phyloP scores from a whole-genome alignment of 2,888 invertebrate genomes.

The Meandrusa payeni region DNA sequence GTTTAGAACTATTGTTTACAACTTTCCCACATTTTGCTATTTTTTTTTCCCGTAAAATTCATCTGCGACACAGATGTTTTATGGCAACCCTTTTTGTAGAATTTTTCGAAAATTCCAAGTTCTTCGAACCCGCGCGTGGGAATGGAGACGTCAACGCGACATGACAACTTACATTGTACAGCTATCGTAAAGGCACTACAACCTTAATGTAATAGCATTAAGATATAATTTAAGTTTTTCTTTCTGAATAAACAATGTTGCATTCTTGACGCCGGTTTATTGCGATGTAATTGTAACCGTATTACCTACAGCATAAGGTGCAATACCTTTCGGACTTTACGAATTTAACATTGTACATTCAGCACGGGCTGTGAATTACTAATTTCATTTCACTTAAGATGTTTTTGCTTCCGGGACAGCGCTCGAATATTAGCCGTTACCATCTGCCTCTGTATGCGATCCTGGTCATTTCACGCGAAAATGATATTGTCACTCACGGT shows the following conservation, averaged over 20 bases:
- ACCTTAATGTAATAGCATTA: conserved; percentile 22
- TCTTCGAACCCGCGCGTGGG: conserved; percentile 41
- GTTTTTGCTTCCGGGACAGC: conserved; percentile 37
- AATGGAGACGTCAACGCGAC: conserved; percentile 30
- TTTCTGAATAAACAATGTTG: not conserved
- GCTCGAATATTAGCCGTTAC: conserved; percentile 3
- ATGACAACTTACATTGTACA: conserved; percentile 21
- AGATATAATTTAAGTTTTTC: conserved; percentile 23
- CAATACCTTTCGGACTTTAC: not conserved
- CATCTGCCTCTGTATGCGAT: conserved; percentile 25
- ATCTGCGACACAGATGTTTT: conserved; percentile 40
- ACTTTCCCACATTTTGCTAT: conserved; percentile 25
- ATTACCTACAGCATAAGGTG: not conserved
- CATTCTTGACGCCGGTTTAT: not conserved
- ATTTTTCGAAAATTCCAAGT: conserved; percentile 37
- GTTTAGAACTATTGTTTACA: conserved; percentile 2
- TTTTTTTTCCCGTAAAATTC: conserved; percentile 24
- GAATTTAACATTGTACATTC: conserved; percentile 1
- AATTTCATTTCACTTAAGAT: conserved; percentile 35
- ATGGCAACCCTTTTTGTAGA: conserved; percentile 37
- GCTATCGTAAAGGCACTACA: conserved; percentile 3
- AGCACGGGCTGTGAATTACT: conserved; percentile 35
- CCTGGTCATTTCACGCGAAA: conserved; percentile 28
- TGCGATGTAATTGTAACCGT: conserved; percentile 7
- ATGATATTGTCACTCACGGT: too few relatives aligned